Percentiles rank a stretch among this genome's conserved stretches.
Evolutionary conservation across 2,888 invertebrate genomes (phyloP).

Genomic region (Tinea semifulvella): DNA sequence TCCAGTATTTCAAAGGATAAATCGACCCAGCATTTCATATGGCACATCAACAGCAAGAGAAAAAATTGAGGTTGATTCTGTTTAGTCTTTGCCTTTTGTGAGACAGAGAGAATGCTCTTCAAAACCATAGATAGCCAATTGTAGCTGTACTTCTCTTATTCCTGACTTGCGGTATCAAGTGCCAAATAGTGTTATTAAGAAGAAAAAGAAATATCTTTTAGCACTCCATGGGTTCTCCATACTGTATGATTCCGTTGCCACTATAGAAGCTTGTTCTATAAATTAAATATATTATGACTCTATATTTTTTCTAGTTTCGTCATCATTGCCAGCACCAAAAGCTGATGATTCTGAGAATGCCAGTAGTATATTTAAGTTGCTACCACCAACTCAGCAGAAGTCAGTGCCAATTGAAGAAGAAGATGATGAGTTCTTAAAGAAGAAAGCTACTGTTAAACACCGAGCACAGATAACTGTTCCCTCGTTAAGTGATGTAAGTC

Average conservation of each 20-base stretch:
- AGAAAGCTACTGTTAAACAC: slow-evolving; percentile 56
- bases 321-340: neutral
- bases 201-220: too few relatives aligned
- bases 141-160: too few relatives aligned
- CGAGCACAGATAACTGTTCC: slow-evolving; percentile 75
- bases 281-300: neutral
- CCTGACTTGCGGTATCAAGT: too few relatives aligned
- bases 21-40: too few relatives aligned
- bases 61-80: too few relatives aligned
- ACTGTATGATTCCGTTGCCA: neutral
- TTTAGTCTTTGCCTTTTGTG: too few relatives aligned
- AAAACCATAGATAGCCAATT: too few relatives aligned
- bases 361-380: slow-evolving; percentile 33
- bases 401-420: slow-evolving; percentile 50
- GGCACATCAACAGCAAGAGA: too few relatives aligned
- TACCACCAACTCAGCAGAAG: slow-evolving; percentile 52
- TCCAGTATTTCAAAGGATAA: too few relatives aligned
- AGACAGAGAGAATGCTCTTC: too few relatives aligned
- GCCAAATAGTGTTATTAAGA: too few relatives aligned
- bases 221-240: too few relatives aligned
- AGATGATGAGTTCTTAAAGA: slow-evolving; percentile 71
- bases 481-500: slow-evolving; percentile 69
- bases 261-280: neutral
- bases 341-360: neutral
- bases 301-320: neutral